Evolutionary conservation across 2,888 invertebrate genomes (phyloP), one percentile per base, ranked within the genome.

Genomic region (Petrolisthes cinctipes): DNA sequence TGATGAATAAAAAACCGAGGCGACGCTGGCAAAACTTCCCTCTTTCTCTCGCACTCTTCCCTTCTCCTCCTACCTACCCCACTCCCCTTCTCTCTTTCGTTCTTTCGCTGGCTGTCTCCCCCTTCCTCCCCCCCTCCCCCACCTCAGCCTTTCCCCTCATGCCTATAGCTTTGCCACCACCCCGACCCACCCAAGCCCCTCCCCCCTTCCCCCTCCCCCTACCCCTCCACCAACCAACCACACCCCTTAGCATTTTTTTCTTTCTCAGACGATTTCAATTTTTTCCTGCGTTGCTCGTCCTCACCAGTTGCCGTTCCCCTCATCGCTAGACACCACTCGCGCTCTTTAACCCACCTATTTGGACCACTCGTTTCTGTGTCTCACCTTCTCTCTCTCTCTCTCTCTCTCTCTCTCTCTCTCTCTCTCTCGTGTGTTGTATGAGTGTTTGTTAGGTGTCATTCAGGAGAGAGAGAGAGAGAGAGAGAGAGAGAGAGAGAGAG

Each of bases 1-100:
- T 85, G 85, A 85, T 81, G 61, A 85, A 85, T 79, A 23, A 71
- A 23, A 79, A n/a, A 37, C 81, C 57, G 51, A 75, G 81, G 78
- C 80, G 85, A 85, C 81, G 85, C 71, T n/a, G 23, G 71, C 68
- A 54, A 80, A 53, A 51, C 71, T 54, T 17, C 84, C 51, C 68
- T 68, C 82, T 51, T 11, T 53, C 66, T 79, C 66, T 66, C 84
- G 53, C 80, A 17, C 20, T 23, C 84, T 51, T 61, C 14, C 78
- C 9, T 53, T 56, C 66, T 73, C 79, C 57, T 9, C 20, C 76
- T 7, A 4, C 23, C 82, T 37, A 53, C 56, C 57, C 14, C 54
- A 53, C 83, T n/a, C 78, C 54, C 79, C 53, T 54, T 54, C 83
- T 17, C 37, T 51, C 54, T 23, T 51, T 57, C 57, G n/a, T 17